phyloP scores from a whole-genome alignment of 2,888 invertebrate species.

The Fragum sueziense region DNA sequence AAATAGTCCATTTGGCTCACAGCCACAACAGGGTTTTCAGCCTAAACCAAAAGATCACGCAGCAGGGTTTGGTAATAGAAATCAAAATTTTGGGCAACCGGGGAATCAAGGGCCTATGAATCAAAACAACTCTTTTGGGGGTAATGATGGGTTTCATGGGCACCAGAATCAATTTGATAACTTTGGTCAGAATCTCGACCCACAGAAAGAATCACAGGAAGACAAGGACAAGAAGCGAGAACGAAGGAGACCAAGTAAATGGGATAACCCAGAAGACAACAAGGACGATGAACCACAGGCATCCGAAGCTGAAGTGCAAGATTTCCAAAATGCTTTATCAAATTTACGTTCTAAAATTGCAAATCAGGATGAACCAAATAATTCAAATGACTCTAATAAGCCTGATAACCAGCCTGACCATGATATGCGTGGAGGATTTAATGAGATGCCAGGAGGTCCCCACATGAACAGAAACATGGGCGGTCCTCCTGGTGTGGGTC shows the following conservation, averaged over 20 bases:
- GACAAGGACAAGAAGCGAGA: constrained; percentile 61
- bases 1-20: constrained; percentile 37
- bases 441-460: constrained; percentile 14
- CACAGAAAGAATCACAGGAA: constrained; percentile 40
- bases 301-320: constrained; percentile 51
- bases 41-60: constrained; percentile 7
- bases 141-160: constrained; percentile 14
- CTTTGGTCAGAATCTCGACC: constrained; percentile 30
- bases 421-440: background rate
- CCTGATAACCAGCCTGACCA: constrained; percentile 8
- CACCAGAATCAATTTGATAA: constrained; percentile 41
- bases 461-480: constrained; percentile 24
- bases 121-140: constrained; percentile 36
- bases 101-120: constrained; percentile 28
- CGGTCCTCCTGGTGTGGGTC: constrained; percentile 10
- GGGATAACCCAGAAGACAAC: constrained; percentile 65
- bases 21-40: constrained; percentile 14
- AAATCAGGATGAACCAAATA: constrained; percentile 43
- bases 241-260: constrained; percentile 69
- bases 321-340: constrained; percentile 54
- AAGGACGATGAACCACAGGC: constrained; percentile 44
- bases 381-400: background rate
- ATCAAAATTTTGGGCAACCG: constrained; percentile 41
- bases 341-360: constrained; percentile 57
- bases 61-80: constrained; percentile 46